A percentile compares a stretch with the other conserved stretches of the same genome.
Conservation (phyloP, 2,888 invertebrate genomes). For the Xylota sylvarum region DNA sequence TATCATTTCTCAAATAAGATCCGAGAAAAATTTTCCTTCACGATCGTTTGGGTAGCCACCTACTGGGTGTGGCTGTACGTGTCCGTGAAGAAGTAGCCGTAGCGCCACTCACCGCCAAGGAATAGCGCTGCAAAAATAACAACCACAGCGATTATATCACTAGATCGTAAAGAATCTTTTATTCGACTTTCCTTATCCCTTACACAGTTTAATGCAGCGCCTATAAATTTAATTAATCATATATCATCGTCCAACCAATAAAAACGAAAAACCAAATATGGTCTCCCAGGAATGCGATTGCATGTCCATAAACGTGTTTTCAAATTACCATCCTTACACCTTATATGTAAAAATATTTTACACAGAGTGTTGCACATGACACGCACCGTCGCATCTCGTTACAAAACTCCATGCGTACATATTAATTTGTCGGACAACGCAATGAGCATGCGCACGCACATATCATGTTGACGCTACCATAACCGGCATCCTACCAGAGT, state of each 20-base stretch:
- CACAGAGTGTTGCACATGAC: conserved; percentile 51
- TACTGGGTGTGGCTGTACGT: background rate
- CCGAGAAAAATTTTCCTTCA: too few species aligned
- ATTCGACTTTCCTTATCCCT: background rate
- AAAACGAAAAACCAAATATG: conserved; percentile 16
- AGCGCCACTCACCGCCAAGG: background rate
- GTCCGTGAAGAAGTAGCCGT: background rate
- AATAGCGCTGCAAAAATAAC: background rate
- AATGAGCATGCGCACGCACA: conserved; percentile 68
- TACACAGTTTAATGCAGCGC: background rate
- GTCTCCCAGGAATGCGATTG: conserved; percentile 6
- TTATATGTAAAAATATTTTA: conserved; percentile 59
- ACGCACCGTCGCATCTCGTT: conserved; percentile 63
- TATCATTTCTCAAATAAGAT: too few species aligned
- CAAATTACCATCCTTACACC: conserved; percentile 63
- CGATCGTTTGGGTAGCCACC: too few species aligned
- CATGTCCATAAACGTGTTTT: conserved; percentile 51
- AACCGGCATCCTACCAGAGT: conserved; percentile 46
- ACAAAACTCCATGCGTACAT: conserved; percentile 45
- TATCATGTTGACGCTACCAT: conserved; percentile 61
- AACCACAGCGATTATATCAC: background rate
- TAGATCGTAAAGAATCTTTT: background rate
- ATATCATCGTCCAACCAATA: conserved; percentile 19
- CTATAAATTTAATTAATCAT: conserved; percentile 18
- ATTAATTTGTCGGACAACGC: conserved; percentile 71